phyloP scores from a whole-genome alignment of 2,888 invertebrate species.

The Patella depressa region DNA sequence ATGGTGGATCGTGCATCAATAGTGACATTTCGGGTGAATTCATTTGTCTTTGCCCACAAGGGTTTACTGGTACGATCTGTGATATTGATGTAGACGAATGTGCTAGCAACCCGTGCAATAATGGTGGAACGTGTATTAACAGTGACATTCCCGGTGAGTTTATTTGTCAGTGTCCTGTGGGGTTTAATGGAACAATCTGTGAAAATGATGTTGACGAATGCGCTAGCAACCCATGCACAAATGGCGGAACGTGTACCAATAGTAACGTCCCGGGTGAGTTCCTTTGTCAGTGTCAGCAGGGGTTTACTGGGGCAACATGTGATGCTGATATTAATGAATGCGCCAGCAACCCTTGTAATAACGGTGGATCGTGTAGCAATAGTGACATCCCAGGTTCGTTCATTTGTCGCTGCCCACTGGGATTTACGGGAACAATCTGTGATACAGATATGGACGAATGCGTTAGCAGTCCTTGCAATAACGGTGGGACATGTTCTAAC shows the following conservation, averaged over 20 bases:
- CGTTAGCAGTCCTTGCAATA: constrained; percentile 92
- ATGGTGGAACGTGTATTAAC: constrained; percentile 83
- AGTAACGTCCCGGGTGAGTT: no score
- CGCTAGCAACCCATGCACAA: constrained; percentile 13
- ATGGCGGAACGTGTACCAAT: not conserved
- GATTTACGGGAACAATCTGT: constrained; percentile 82
- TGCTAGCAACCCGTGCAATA: constrained; percentile 90
- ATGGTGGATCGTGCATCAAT: not conserved
- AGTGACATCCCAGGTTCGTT: constrained; percentile 46
- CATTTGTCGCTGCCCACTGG: not conserved
- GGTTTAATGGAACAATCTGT: constrained; percentile 35
- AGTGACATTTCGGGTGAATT: no score
- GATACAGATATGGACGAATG: constrained; percentile 95
- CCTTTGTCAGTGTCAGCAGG: constrained; percentile 14
- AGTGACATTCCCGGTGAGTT: constrained; percentile 19
- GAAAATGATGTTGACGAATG: constrained; percentile 37
- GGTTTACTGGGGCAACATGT: constrained; percentile 46
- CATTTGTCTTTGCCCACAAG: constrained; percentile 14
- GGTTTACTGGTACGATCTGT: constrained; percentile 73
- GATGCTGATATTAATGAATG: constrained; percentile 34
- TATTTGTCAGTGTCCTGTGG: constrained; percentile 27
- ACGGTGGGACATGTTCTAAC: constrained; percentile 82
- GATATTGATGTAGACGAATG: constrained; percentile 92
- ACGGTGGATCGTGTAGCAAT: constrained; percentile 44
- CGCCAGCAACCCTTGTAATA: constrained; percentile 71